Base-by-base conservation (phyloP, 1,140 invertebrate genomes). In the Neuroterus valhalla region DNA sequence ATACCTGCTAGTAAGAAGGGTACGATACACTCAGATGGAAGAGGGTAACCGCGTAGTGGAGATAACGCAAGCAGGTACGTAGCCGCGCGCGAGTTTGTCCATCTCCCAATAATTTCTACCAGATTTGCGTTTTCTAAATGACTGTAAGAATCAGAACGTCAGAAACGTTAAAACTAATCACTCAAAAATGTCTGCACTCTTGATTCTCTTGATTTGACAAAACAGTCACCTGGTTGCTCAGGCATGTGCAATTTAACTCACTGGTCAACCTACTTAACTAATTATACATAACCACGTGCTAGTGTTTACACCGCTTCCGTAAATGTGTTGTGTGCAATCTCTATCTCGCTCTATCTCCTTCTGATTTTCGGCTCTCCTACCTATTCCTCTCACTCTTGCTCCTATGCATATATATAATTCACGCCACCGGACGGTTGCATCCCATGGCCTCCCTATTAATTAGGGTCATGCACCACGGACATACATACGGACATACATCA, bases 371-470 rank as follows among this genome's bases (percentile, higher is more conserved):
- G 66, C 19, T 46, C 42, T 71, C 26, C 74, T 72, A 72, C 38
- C 70, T 68, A 74, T 70, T 69, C 55, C 72, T 66, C 74, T 66
- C 68, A 14, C 52, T 79, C 71, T 71, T 55, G 14, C 42, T 48
- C 14, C 21, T 26, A 26, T 72, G 2, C 38, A 71, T 81, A 78
- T 81, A 78, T 82, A 87, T 88, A 88, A 87, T 88, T 89, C 83
- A 88, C 82, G 76, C 71, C 70, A 73, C 71, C 78, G 74, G 86
- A 89, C 86, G 88, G 87, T 89, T 87, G 87, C 86, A 88, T 88
- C 80, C 86, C 86, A 81, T 88, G 83, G 86, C 79, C 82, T 89
- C 83, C 83, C 87, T 88, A 86, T 87, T 89, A 89, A 89, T 89
- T 89, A 89, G 85, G 87, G 86, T 89, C 87, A 84, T 88, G 86